These are phyloP conservation scores for Sitta europaea DNA, from an alignment of 2,113 vertebrate species.

Conservation along the genomic window DNA sequence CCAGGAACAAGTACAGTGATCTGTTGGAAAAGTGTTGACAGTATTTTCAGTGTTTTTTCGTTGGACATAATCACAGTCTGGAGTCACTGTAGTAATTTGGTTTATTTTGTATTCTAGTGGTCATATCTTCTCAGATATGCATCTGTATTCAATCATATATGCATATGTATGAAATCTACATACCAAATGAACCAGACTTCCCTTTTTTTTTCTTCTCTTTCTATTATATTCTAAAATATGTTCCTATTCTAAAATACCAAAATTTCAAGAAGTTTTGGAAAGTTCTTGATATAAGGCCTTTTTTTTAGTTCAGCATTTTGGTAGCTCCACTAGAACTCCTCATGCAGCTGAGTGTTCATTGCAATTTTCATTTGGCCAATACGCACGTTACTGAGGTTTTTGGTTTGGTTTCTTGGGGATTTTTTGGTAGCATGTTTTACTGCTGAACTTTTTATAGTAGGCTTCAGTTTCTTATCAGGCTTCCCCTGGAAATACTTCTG, in stretches of 20 bases:
- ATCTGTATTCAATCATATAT: not conserved
- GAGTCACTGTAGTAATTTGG: not conserved
- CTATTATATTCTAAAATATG: too few relatives aligned
- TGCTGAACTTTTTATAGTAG: not conserved
- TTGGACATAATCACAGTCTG: not conserved
- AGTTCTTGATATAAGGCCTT: not conserved
- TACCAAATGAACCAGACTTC: not conserved
- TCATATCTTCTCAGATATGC: not conserved
- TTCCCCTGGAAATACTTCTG: not conserved
- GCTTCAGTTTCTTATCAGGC: not conserved
- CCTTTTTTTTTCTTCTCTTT: not conserved
- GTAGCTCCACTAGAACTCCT: not conserved
- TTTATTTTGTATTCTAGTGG: not conserved
- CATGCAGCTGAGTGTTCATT: not conserved
- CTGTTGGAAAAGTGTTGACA: not conserved
- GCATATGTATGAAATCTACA: too few relatives aligned
- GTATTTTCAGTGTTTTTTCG: not conserved
- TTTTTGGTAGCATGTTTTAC: not conserved
- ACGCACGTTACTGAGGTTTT: rapidly evolving
- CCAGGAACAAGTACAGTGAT: not conserved
- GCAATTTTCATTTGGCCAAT: not conserved
- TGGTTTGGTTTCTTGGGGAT: not conserved
- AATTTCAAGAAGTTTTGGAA: not conserved
- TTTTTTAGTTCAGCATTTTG: not conserved
- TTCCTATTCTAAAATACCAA: not conserved